Evolutionary conservation across 2,797 vertebrate genomes (phyloP).

Genomic region (Onychomys arenicola): DNA sequence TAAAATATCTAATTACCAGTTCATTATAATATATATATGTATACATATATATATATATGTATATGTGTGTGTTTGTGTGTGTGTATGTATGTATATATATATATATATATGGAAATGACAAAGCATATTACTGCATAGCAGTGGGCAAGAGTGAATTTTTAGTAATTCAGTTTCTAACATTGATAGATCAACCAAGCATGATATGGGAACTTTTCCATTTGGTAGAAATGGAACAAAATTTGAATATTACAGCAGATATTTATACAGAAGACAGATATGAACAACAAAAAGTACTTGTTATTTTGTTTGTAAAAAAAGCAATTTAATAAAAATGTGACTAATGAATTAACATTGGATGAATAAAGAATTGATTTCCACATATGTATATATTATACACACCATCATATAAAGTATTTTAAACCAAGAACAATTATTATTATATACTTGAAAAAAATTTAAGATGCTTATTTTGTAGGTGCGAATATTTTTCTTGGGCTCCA

Average conservation of each 20-base stretch:
- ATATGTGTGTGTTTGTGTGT: too few species aligned
- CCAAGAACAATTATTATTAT: background rate
- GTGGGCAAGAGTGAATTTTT: background rate
- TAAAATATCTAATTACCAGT: background rate
- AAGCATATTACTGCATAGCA: background rate
- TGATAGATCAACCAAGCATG: background rate
- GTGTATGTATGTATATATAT: too few species aligned
- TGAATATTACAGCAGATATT: constrained; percentile 25
- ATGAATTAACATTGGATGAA: background rate
- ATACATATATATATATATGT: background rate
- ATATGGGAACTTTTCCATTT: constrained; percentile 16
- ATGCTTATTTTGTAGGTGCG: background rate
- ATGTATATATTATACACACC: background rate
- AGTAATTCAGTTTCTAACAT: background rate
- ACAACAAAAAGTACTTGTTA: background rate
- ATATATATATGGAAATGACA: background rate
- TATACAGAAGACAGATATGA: constrained; percentile 14
- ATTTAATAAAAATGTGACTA: constrained; percentile 10
- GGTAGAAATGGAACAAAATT: constrained; percentile 38
- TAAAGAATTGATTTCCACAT: background rate
- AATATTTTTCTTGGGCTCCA: background rate
- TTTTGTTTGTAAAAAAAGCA: background rate
- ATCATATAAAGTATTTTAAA: background rate
- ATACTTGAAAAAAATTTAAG: constrained; percentile 40
- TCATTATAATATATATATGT: too few species aligned